Evolutionary conservation across 2,888 invertebrate species (phyloP).

Genomic region (Epinotia demarniana): DNA sequence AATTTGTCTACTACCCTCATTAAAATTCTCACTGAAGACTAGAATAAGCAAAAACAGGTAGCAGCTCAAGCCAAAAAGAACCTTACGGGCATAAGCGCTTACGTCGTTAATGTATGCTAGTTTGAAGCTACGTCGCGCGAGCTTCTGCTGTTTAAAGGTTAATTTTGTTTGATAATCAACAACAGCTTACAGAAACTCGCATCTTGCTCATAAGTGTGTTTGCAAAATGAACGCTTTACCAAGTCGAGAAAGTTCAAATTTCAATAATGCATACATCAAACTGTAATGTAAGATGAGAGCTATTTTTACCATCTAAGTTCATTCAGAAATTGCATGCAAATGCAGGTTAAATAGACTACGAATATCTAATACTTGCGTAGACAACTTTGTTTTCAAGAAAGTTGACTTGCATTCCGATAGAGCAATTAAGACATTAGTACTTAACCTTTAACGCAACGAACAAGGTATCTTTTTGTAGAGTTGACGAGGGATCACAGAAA

Average conservation of each 20-base stretch:
- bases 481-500: too few relatives aligned
- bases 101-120: background rate
- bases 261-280: background rate
- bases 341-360: slow-evolving; percentile 15
- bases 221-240: background rate
- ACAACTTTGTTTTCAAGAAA: slow-evolving; percentile 14
- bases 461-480: too few relatives aligned
- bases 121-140: background rate
- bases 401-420: background rate
- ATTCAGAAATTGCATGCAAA: slow-evolving; percentile 29
- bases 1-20: slow-evolving; percentile 33
- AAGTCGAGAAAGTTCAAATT: background rate
- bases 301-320: background rate
- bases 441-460: too few relatives aligned
- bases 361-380: background rate
- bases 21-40: slow-evolving; percentile 25
- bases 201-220: background rate
- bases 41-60: slow-evolving; percentile 10
- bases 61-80: background rate
- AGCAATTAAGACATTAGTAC: too few relatives aligned
- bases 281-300: background rate
- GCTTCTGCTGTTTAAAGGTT: background rate
- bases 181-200: background rate
- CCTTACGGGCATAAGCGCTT: background rate
- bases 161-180: background rate